Conservation (phyloP, 2,113 vertebrate species). For the Rhynchomys soricoides region DNA sequence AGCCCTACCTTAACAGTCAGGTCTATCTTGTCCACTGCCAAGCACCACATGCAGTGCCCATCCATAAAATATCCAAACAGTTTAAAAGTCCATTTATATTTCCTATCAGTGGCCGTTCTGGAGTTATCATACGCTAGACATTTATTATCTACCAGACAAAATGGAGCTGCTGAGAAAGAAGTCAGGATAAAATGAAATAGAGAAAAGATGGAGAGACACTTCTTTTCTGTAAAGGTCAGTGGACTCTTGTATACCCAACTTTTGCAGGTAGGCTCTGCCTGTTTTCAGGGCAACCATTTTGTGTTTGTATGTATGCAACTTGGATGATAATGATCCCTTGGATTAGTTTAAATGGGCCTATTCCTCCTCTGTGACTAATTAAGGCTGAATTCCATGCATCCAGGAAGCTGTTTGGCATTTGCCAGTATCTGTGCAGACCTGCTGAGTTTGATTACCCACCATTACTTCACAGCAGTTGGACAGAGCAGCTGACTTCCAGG, state of each 20-base stretch:
- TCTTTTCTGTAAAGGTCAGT: slow-evolving; percentile 32
- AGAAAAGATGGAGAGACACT: neutral
- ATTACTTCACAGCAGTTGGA: slow-evolving; percentile 62
- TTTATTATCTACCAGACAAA: neutral
- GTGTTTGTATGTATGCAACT: slow-evolving; percentile 63
- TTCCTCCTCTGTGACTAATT: slow-evolving; percentile 76
- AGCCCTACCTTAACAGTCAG: neutral
- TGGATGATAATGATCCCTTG: slow-evolving; percentile 64
- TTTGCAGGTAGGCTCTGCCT: slow-evolving; percentile 34
- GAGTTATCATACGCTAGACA: neutral
- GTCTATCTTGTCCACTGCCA: neutral
- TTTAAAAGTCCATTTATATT: neutral
- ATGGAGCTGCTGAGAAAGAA: slow-evolving; percentile 7
- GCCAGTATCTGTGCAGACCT: slow-evolving; percentile 57
- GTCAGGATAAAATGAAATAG: neutral
- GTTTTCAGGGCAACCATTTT: slow-evolving; percentile 27
- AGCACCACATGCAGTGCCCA: neutral
- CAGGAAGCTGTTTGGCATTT: slow-evolving; percentile 76
- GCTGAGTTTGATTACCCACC: slow-evolving; percentile 71
- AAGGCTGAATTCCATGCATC: slow-evolving; percentile 56
- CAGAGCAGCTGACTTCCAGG: slow-evolving; percentile 67
- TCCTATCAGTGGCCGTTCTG: neutral
- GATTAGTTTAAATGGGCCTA: slow-evolving; percentile 68
- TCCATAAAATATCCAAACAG: neutral
- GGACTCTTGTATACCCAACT: neutral